Evolutionary conservation across 1,140 invertebrate species (phyloP), one percentile per base, ranked within the genome.

Genomic region (Bursaphelenchus mucronatus): DNA sequence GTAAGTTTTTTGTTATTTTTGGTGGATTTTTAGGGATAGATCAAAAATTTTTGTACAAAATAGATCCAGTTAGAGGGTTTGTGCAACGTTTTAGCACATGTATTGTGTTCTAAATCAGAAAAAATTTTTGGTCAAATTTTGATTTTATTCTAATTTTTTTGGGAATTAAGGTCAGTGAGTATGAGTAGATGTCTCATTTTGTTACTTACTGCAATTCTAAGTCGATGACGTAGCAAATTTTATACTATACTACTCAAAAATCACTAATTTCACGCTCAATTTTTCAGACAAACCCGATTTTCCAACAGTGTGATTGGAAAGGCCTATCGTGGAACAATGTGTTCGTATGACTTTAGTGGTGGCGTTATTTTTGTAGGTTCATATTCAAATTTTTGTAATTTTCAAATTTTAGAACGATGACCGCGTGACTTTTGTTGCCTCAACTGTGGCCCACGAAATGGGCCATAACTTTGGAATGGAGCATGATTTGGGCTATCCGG

Each of bases 361-460:
- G 95, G 94, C 0, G 92, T 99, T 0, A 92, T 90, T 64, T 92
- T 91, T 82, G 85, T 85, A 75, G 76, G 76, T 68, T 51, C 11
- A n/a, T 44, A 21, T 44, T 15, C n/a, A 30, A 64, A 45, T 67
- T 66, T 13, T 3, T 64, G 66, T 10, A 3, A 40, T 68, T 43
- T 44, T 83, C 82, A 92, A 94, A 82, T 91, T 94, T 75, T 92
- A 90, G 52, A 86, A 87, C 49, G 86, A 90, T 3, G 87, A 91
- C 1, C 90, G 57, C 1, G 45, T 89, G 0, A 84, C 95, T 11
- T 71, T 73, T 68, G 93, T 97, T 0, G 95, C 93, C 0, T 92
- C 92, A 0, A 98, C 94, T 0, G 89, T 97, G 19, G 94, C 95
- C 1, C 95, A 99, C 83, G 95, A 99, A 84, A 90, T 98, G 87